A percentile compares a stretch with the other conserved stretches of the same genome.
Conservation (phyloP, 1,140 invertebrate species). For the Armadillidium nasatum region DNA sequence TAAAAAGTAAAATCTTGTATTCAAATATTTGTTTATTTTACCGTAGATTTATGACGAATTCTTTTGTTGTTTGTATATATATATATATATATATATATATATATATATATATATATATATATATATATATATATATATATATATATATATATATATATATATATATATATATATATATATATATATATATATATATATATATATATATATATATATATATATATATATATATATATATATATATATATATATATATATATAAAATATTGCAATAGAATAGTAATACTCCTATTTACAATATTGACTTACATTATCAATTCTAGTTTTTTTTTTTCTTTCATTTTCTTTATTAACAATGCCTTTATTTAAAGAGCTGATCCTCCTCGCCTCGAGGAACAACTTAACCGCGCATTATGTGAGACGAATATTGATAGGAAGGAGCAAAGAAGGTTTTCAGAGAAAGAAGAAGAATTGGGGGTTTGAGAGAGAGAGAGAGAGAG, state of each 20-base stretch:
- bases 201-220: constrained; percentile 15
- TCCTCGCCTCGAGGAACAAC: background rate
- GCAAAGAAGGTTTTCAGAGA: background rate
- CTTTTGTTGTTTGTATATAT: background rate
- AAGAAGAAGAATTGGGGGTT: too few relatives aligned
- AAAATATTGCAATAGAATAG: too few relatives aligned
- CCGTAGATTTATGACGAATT: too few relatives aligned
- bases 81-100: constrained; percentile 5
- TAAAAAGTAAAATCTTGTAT: too few relatives aligned
- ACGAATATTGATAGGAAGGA: constrained; percentile 1
- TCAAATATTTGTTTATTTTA: too few relatives aligned
- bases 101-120: background rate
- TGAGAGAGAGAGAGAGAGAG: background rate
- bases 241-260: constrained; percentile 11
- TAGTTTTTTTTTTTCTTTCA: too few relatives aligned
- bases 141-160: constrained; percentile 3
- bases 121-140: background rate
- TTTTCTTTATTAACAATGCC: too few relatives aligned
- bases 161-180: constrained; percentile 10
- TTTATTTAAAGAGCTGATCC: background rate
- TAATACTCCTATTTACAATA: too few relatives aligned
- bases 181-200: constrained; percentile 13
- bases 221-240: constrained; percentile 15
- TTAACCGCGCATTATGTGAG: background rate
- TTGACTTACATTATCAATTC: too few relatives aligned